Conservation (phyloP, 2,888 invertebrate genomes). For the Coleophora deauratella region DNA sequence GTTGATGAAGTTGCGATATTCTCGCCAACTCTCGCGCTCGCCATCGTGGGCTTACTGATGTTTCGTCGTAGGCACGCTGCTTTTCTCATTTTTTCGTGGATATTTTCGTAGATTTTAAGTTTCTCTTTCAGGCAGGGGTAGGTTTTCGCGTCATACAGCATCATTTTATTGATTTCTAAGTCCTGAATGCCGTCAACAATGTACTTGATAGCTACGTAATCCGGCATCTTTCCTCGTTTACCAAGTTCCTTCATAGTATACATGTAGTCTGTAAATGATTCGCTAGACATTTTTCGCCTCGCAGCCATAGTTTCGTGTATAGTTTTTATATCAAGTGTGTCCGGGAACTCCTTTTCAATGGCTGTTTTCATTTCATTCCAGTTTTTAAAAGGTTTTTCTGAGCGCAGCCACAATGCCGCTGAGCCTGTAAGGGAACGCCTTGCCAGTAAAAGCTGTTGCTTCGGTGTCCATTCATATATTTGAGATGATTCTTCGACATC, state of each 20-base stretch:
- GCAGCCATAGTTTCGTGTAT: conserved; percentile 21
- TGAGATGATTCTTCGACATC: conserved; percentile 20
- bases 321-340: conserved; percentile 10
- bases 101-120: conserved; percentile 12
- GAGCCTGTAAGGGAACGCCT: conserved; percentile 14
- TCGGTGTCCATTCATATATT: conserved; percentile 16
- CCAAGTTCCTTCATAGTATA: conserved; percentile 21
- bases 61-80: too few species aligned
- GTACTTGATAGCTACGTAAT: conserved; percentile 20
- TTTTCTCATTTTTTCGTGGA: conserved; percentile 5
- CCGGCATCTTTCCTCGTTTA: conserved; percentile 16
- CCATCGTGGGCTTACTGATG: background rate
- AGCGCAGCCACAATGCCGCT: conserved; percentile 16
- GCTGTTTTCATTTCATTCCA: conserved; percentile 16
- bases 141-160: conserved; percentile 16
- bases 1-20: background rate
- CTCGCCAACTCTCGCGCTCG: background rate
- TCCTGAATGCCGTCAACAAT: conserved; percentile 20
- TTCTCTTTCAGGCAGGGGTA: conserved; percentile 15
- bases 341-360: conserved; percentile 16
- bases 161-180: conserved; percentile 15
- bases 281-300: too few species aligned
- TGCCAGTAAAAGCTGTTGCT: conserved; percentile 17
- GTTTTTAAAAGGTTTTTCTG: conserved; percentile 13
- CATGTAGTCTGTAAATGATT: conserved; percentile 17